These are phyloP conservation scores for Drosophila testacea DNA, from an alignment of 2,888 invertebrate genomes.

Conservation along the genomic window DNA sequence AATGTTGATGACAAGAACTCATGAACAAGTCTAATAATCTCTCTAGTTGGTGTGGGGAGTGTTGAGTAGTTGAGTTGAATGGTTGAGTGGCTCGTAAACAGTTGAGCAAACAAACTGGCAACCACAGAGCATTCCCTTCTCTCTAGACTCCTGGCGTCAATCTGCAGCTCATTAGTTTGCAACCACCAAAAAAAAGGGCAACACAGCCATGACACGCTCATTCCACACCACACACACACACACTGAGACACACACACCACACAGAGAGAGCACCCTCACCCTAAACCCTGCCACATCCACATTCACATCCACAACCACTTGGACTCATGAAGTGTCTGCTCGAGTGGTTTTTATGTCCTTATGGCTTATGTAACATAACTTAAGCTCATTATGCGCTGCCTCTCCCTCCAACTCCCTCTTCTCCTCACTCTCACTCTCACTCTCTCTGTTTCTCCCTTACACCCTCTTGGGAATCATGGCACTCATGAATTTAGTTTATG, in stretches of 20 bases:
- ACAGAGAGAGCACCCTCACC: conserved; percentile 20
- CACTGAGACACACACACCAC: conserved; percentile 17
- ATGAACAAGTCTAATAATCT: conserved; percentile 1
- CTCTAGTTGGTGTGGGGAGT: conserved; percentile 23
- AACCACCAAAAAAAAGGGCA: conserved; percentile 65
- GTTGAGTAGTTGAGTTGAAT: conserved; percentile 40
- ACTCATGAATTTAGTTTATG: conserved; percentile 82
- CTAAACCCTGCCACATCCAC: not conserved
- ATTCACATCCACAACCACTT: conserved; percentile 20
- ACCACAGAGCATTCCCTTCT: conserved; percentile 33
- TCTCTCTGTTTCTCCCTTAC: not conserved
- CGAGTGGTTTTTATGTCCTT: conserved; percentile 80
- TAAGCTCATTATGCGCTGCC: conserved; percentile 73
- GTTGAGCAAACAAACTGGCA: conserved; percentile 73
- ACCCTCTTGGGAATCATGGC: conserved; percentile 64
- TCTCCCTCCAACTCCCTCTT: conserved; percentile 9
- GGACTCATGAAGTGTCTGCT: conserved; percentile 73
- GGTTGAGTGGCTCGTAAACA: conserved; percentile 73
- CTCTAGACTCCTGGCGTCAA: conserved; percentile 51
- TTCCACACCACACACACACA: conserved; percentile 13
- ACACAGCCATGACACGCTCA: conserved; percentile 31
- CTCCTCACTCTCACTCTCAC: not conserved
- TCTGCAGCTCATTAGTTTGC: conserved; percentile 76
- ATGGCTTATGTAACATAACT: conserved; percentile 80
- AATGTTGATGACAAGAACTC: conserved; percentile 2